A percentile compares a stretch with the other conserved stretches of the same genome.
Conservation (phyloP, 2,797 vertebrate species). For the Hyperoplus lanceolatus region DNA sequence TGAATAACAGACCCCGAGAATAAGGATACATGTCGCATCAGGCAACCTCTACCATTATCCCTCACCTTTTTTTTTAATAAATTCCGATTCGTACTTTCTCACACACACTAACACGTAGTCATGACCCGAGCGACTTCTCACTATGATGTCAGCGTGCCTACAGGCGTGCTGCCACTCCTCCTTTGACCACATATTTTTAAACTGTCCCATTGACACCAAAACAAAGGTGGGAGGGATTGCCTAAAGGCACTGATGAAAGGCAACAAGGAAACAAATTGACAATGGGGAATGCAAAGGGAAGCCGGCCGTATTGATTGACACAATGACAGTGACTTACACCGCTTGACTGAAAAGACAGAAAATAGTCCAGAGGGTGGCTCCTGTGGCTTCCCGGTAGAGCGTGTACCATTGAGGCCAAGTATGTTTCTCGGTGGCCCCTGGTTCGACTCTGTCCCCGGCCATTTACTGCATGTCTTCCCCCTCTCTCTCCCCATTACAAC, state of each 20-base stretch:
- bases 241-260: constrained; percentile 40
- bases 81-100: not conserved
- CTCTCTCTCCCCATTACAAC: no score
- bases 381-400: not conserved
- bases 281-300: not conserved
- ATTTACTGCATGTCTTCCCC: no score
- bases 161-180: constrained; percentile 18
- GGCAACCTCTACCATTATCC: not conserved
- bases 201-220: constrained; percentile 48
- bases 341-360: constrained; percentile 3
- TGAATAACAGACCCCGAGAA: not conserved
- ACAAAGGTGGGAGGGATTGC: constrained; percentile 19
- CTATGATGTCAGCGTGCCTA: constrained; percentile 6
- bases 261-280: constrained; percentile 29
- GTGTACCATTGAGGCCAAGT: no score
- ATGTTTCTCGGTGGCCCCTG: no score
- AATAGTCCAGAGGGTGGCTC: not conserved
- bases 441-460: no score
- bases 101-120: constrained; percentile 28
- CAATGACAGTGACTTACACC: constrained; percentile 22
- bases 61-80: constrained; percentile 4
- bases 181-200: constrained; percentile 47
- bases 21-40: constrained; percentile 5
- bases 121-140: constrained; percentile 19
- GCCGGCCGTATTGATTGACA: constrained; percentile 23